Base-by-base conservation (phyloP, 2,888 invertebrate genomes). In the Orthosia incerta region DNA sequence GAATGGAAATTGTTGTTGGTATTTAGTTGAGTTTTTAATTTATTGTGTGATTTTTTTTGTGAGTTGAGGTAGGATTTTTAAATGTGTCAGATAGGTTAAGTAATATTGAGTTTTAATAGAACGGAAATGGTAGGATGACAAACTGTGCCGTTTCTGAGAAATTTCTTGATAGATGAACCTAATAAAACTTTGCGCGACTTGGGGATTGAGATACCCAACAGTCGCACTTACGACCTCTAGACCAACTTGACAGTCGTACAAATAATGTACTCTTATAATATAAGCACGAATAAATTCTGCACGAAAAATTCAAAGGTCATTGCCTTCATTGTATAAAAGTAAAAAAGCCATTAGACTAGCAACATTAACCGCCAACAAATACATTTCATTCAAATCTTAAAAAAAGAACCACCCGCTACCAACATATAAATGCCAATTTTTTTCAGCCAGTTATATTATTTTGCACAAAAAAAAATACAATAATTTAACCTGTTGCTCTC, bases 401-500 rank as follows among this genome's bases (percentile, higher is more conserved):
- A 82, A 63, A 82, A 67, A 53, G 39, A 46, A 76, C 26, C 26
- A 5, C 51, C 23, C 51, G 23, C 66, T 64, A 55, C 57, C 60
- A 72, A 65, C 83, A 74, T 60, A 57, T 59, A 51, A 79, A 65
- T 31, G 57, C 39, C 51, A 71, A 65, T 61, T 83, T 63, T 80
- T 70, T 68, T 39, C 5, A 65, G 9, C 20, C 61, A 61, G 31
- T 59, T 48, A 59, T 7, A 55, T 51, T 55, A 64, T 55, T 65
- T 60, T 51, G 13, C 13, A 15, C 18, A 63, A 50, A 67, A 73
- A 71, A 69, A 57, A 51, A 61, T 20, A 65, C 65, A 68, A 76
- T 74, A 86, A 68, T 73, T 82, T 77, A 82, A 85, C 85, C 87
- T 85, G 85, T 85, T 84, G 85, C 86, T 68, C n/a, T 61, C 20